phyloP scores from a whole-genome alignment of 2,888 invertebrate species.

The Agrochola lota region DNA sequence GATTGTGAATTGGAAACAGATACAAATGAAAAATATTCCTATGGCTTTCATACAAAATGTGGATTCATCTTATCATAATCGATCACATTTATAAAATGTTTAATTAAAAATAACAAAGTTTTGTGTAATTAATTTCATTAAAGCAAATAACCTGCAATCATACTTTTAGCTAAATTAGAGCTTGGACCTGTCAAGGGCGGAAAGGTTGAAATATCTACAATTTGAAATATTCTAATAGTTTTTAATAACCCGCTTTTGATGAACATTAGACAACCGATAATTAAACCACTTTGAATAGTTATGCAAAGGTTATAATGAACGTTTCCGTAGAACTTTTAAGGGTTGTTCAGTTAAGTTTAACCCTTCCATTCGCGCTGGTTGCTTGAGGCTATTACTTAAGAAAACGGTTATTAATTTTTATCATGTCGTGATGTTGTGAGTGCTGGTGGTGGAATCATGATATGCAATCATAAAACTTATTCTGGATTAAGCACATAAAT shows the following conservation, averaged over 20 bases:
- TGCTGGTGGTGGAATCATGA: constrained; percentile 54
- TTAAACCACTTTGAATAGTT: constrained; percentile 79
- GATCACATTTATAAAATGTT: constrained; percentile 46
- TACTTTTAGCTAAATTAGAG: constrained; percentile 86
- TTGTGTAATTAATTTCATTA: constrained; percentile 76
- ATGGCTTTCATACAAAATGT: constrained; percentile 48
- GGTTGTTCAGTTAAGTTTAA: constrained; percentile 55
- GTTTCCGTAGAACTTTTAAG: constrained; percentile 60
- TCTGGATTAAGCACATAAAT: constrained; percentile 56
- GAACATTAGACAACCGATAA: constrained; percentile 86
- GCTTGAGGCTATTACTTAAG: constrained; percentile 57
- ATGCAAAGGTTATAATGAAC: constrained; percentile 64
- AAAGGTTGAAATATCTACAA: constrained; percentile 76
- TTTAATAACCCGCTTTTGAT: constrained; percentile 86
- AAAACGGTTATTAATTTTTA: constrained; percentile 60
- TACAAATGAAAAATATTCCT: constrained; percentile 75
- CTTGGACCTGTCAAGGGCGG: constrained; percentile 77
- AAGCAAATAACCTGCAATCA: constrained; percentile 81
- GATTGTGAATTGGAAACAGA: constrained; percentile 82
- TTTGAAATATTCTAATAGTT: constrained; percentile 87
- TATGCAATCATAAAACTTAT: constrained; percentile 56
- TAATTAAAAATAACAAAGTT: constrained; percentile 47
- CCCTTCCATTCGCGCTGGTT: constrained; percentile 53
- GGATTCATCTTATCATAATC: constrained; percentile 41
- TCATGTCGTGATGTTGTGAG: constrained; percentile 59